A percentile compares a stretch with the other conserved stretches of the same genome.
Conservation (phyloP, 2,888 invertebrate genomes). For the Heteromyza rotundicornis region DNA sequence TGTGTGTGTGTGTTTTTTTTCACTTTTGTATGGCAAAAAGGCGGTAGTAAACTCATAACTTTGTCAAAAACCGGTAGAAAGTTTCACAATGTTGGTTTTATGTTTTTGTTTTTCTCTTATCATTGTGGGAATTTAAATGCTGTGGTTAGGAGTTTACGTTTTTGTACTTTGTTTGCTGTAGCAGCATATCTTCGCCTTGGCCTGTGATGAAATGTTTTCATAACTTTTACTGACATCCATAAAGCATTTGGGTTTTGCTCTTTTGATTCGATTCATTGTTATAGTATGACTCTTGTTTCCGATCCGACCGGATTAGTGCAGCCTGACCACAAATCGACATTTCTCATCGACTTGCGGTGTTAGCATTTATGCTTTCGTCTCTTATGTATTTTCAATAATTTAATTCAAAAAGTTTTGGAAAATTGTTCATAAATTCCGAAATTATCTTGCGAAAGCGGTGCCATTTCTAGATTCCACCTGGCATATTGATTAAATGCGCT, state of each 20-base stretch:
- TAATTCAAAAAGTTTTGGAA: too few species aligned
- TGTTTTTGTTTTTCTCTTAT: constrained; percentile 1
- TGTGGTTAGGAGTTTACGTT: not conserved
- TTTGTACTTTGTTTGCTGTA: not conserved
- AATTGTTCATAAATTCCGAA: too few species aligned
- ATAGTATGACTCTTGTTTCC: too few species aligned
- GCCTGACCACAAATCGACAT: not conserved
- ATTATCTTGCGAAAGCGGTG: too few species aligned
- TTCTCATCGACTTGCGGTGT: not conserved
- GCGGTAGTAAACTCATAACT: constrained; percentile 10
- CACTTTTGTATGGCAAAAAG: too few species aligned
- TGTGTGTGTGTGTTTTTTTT: constrained; percentile 8
- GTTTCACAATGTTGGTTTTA: constrained; percentile 32
- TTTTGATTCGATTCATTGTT: not conserved
- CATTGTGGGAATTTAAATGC: not conserved
- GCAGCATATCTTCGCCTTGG: not conserved
- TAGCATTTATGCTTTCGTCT: too few species aligned
- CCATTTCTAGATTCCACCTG: too few species aligned
- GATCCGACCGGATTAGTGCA: not conserved
- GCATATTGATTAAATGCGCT: not conserved
- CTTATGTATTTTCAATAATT: too few species aligned
- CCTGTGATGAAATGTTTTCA: constrained; percentile 19
- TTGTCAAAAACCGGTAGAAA: not conserved
- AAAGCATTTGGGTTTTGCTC: not conserved
- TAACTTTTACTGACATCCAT: constrained; percentile 11